phyloP scores from a whole-genome alignment of 2,888 invertebrate species.

The Salpingus planirostris region DNA sequence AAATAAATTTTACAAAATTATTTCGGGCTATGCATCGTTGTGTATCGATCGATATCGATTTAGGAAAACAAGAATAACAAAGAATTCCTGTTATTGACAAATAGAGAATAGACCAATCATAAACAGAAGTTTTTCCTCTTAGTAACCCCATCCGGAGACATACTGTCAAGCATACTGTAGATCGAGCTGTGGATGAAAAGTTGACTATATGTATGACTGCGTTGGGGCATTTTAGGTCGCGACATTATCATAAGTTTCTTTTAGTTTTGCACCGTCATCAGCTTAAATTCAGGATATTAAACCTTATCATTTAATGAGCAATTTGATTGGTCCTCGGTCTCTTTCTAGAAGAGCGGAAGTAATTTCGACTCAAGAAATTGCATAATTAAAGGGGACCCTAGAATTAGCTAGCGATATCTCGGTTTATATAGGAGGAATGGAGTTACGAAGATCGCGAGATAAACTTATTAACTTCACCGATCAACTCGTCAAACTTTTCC shows the following conservation, averaged over 20 bases:
- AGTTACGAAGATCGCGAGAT: constrained; percentile 14
- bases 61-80: too few species aligned
- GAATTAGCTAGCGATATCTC: constrained; percentile 15
- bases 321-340: constrained; percentile 31
- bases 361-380: constrained; percentile 24
- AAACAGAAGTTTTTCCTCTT: too few species aligned
- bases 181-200: too few species aligned
- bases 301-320: constrained; percentile 39
- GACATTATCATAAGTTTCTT: constrained; percentile 35
- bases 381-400: constrained; percentile 21
- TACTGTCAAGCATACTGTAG: too few species aligned
- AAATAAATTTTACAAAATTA: too few species aligned
- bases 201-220: too few species aligned
- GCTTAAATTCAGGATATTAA: constrained; percentile 35
- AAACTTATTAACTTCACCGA: constrained; percentile 9
- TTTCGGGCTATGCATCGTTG: too few species aligned
- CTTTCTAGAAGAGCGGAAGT: constrained; percentile 21
- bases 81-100: too few species aligned
- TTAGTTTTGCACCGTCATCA: constrained; percentile 31
- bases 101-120: too few species aligned
- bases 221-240: too few species aligned
- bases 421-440: constrained; percentile 9
- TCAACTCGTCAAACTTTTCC: constrained; percentile 2
- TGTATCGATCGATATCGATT: too few species aligned
- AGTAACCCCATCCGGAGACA: too few species aligned